A percentile compares a stretch with the other conserved stretches of the same genome.
phyloP scores from a whole-genome alignment of 2,113 vertebrate genomes.

The Naja naja region DNA sequence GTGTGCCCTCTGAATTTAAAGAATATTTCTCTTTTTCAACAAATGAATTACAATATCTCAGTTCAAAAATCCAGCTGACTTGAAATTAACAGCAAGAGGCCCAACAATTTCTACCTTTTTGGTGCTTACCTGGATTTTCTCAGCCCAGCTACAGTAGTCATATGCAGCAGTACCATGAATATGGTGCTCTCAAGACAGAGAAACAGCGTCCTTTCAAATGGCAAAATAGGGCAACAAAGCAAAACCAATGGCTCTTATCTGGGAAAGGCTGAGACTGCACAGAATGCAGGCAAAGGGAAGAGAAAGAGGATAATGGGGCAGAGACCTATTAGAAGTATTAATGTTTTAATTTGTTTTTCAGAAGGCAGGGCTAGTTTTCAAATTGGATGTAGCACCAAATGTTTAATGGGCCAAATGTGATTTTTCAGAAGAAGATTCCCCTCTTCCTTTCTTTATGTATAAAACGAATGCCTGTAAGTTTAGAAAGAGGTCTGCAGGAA shows the following conservation, averaged over 20 bases:
- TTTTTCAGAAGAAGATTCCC: conserved; percentile 7
- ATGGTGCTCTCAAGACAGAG: conserved; percentile 39
- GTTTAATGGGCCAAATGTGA: conserved; percentile 17
- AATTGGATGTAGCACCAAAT: background rate
- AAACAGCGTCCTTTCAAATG: conserved; percentile 47
- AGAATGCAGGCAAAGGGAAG: background rate
- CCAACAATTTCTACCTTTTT: background rate
- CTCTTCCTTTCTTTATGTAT: conserved; percentile 21
- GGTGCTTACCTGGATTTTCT: background rate
- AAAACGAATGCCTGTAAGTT: conserved; percentile 44
- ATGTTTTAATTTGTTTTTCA: conserved; percentile 44
- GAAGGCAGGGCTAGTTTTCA: conserved; percentile 39
- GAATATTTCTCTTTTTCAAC: conserved; percentile 27
- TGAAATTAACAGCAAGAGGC: background rate
- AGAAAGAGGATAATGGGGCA: conserved; percentile 10
- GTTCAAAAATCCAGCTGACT: background rate
- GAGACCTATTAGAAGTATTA: conserved; percentile 34
- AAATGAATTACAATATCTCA: background rate
- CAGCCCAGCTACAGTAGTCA: background rate
- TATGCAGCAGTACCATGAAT: conserved; percentile 22
- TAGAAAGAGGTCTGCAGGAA: conserved; percentile 59
- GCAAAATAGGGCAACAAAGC: conserved; percentile 28
- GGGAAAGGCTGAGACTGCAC: conserved; percentile 45
- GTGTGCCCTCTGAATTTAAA: conserved; percentile 48
- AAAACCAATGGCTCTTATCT: conserved; percentile 12